Evolutionary conservation across 2,113 vertebrate species (phyloP).

Genomic region (Nycticorax nycticorax): DNA sequence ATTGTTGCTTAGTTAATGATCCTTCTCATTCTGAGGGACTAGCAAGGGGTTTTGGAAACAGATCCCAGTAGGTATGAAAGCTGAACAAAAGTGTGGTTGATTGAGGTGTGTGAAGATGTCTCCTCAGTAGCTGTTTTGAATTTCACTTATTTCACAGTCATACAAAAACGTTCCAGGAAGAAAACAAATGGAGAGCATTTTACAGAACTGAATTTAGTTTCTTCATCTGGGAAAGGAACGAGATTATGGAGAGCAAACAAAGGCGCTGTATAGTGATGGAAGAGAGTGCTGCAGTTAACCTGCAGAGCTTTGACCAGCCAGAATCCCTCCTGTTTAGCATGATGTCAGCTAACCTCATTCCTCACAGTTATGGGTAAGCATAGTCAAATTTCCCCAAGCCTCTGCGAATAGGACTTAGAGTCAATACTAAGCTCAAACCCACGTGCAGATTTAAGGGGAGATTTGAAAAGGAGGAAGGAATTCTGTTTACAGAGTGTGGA

Average conservation of each 20-base stretch:
- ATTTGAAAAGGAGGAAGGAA: neutral
- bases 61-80: neutral
- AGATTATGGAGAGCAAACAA: neutral
- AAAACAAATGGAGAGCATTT: neutral
- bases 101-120: neutral
- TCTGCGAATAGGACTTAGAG: neutral
- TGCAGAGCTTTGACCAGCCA: neutral
- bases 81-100: neutral
- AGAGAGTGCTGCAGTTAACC: neutral
- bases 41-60: conserved; percentile 7
- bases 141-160: conserved; percentile 2
- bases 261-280: neutral
- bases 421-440: neutral
- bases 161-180: neutral
- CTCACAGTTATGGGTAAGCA: neutral
- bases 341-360: neutral
- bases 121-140: neutral
- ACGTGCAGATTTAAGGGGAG: neutral
- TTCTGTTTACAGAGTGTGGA: neutral
- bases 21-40: neutral
- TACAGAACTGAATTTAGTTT: neutral
- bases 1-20: conserved; percentile 43
- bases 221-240: neutral
- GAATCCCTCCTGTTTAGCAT: neutral
- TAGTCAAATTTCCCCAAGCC: neutral